Base-by-base conservation (phyloP, 2,888 invertebrate genomes). In the Drosophila multiciliata region DNA sequence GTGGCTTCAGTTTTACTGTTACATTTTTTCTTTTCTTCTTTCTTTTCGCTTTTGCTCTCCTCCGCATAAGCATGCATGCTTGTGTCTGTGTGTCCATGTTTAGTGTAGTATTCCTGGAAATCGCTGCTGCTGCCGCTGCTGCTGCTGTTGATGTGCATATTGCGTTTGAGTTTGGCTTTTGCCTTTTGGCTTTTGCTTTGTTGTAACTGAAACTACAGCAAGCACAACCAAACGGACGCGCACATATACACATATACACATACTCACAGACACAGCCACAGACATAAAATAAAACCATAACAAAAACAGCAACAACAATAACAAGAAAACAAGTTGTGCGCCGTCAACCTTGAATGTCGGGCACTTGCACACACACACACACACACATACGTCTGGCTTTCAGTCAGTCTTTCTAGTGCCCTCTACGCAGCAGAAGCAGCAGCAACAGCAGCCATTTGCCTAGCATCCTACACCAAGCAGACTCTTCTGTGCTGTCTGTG, bases 321-420 rank as follows among this genome's bases (percentile, higher is more conserved):
- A 59, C 64, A 81, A 73, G 73, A 81, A 80, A 78, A 78, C 78
- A 81, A 81, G 82, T 87, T 82, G 78, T 73, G 78, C 73, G 76
- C 65, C 83, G 75, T 75, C 82, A 89, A 87, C 87, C 87, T 87
- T 87, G 87, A 87, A 87, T 88, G 86, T 88, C 87, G 87, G 90
- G 77, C 87, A 87, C 75, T 82, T 73, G 73, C 72, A 80, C 74
- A 81, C 67, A 57, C 58, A 59, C 23, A 62, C 53, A 75, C 23
- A 67, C 20, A 60, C 23, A 64, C 36, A 52, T 26, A 45, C 9
- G 40, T 63, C 58, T 71, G 49, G 54, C 36, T 54, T 54, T 36
- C 54, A 54, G 55, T 38, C 38, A 38, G 26, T 55, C 55, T 26
- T 49, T 49, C 49, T 26, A 54, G 76, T 78, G 62, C 59, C 61